Conservation (phyloP, 2,113 vertebrate genomes). For the Nothobranchius kuhntae region DNA sequence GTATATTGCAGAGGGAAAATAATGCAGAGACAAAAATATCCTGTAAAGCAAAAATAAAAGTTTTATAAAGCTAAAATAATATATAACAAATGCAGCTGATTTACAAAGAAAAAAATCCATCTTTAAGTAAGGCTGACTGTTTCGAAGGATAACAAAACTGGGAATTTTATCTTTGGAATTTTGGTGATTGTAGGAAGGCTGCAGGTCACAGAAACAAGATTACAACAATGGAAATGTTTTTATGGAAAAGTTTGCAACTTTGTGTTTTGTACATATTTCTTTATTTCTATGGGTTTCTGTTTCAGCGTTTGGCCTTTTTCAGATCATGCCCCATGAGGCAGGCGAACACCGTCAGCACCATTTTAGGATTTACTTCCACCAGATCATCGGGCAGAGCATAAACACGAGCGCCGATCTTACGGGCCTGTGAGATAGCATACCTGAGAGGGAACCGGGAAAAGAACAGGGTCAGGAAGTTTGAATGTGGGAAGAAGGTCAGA, state of each 20-base stretch:
- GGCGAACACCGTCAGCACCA: constrained; percentile 98
- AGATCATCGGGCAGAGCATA: constrained; percentile 90
- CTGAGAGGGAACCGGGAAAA: constrained; percentile 64
- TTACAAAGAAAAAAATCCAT: constrained; percentile 22
- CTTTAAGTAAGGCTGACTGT: background rate
- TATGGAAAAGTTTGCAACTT: too few relatives aligned
- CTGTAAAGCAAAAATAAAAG: constrained; percentile 24
- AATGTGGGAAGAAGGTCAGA: background rate
- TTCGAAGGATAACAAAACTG: constrained; percentile 1
- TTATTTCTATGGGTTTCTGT: constrained; percentile 1
- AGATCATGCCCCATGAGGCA: constrained; percentile 92
- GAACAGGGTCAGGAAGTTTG: background rate
- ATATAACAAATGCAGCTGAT: constrained; percentile 10
- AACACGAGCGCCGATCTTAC: constrained; percentile 95
- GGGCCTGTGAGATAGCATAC: constrained; percentile 94
- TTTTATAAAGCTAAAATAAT: constrained; percentile 19
- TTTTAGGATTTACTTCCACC: constrained; percentile 96
- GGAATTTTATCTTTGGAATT: background rate
- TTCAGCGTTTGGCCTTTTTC: constrained; percentile 79
- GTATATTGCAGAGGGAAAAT: background rate
- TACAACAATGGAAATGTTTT: background rate
- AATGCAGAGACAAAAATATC: background rate
- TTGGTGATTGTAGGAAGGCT: background rate
- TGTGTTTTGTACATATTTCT: background rate
- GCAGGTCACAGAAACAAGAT: constrained; percentile 13